Evolutionary conservation across 2,797 vertebrate species (phyloP).

Genomic region (Taeniopygia guttata): DNA sequence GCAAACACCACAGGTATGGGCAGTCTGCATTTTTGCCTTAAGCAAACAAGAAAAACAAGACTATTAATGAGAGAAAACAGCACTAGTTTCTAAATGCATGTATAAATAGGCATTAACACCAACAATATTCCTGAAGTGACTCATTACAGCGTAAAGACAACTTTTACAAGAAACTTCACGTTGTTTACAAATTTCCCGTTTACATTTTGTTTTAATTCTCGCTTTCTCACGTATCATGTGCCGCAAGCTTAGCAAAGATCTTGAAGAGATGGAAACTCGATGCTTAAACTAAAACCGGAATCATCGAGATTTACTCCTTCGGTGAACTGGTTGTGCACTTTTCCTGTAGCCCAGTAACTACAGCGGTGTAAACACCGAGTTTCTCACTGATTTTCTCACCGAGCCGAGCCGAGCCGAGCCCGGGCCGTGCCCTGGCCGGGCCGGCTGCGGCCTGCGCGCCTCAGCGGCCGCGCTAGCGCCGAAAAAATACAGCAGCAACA

Average conservation of each 20-base stretch:
- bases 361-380: neutral
- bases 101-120: slow-evolving; percentile 47
- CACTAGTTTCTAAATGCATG: slow-evolving; percentile 44
- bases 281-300: neutral
- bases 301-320: neutral
- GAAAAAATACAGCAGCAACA: slow-evolving; percentile 34
- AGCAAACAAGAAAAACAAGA: slow-evolving; percentile 65
- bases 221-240: neutral
- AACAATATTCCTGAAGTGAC: slow-evolving; percentile 23
- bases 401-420: neutral
- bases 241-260: neutral
- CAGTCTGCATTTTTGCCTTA: slow-evolving; percentile 63
- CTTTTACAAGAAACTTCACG: slow-evolving; percentile 19
- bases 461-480: neutral
- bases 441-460: neutral
- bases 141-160: neutral
- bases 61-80: slow-evolving; percentile 57
- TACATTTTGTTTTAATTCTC: neutral
- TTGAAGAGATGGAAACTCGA: neutral
- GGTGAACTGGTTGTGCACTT: neutral
- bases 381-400: no score
- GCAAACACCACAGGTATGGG: slow-evolving; percentile 23
- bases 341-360: neutral
- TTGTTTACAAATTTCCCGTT: slow-evolving; percentile 10
- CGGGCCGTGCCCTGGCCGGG: no score